Evolutionary conservation across 2,797 vertebrate species (phyloP).

Genomic region (Epinephelus awoara): DNA sequence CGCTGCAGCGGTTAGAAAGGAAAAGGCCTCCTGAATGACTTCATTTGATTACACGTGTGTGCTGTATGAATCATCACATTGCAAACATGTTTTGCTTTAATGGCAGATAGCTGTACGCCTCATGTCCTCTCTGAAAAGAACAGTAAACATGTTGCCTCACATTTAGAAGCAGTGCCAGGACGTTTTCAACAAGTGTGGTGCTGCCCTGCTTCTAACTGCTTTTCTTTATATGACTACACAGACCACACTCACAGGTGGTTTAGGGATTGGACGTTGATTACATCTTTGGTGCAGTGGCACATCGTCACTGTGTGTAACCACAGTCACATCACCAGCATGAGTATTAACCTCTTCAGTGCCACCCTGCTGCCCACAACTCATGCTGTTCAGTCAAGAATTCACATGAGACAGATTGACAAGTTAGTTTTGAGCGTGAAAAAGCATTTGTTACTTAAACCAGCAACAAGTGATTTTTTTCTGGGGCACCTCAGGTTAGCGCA

Average conservation of each 20-base stretch:
- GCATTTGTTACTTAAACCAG: neutral
- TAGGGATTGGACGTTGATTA: neutral
- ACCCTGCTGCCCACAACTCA: neutral
- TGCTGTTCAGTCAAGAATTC: neutral
- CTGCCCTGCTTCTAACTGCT: conserved; percentile 2
- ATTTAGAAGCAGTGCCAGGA: neutral
- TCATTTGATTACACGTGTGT: neutral
- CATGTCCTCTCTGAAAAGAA: conserved; percentile 20
- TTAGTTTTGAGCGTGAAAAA: neutral
- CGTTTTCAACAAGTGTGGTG: conserved; percentile 15
- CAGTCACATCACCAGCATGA: neutral
- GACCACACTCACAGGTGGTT: conserved; percentile 1
- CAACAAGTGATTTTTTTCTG: neutral
- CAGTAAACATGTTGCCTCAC: conserved; percentile 14
- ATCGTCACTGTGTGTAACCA: neutral
- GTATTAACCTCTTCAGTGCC: neutral
- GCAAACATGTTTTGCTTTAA: conserved; percentile 17
- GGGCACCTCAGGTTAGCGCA: no score
- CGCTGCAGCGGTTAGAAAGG: conserved; percentile 15
- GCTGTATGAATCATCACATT: conserved; percentile 30
- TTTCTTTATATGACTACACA: conserved; percentile 5
- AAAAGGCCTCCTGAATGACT: conserved; percentile 14
- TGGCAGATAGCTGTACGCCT: neutral
- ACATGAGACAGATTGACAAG: neutral
- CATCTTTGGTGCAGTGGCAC: conserved; percentile 1